These are phyloP conservation scores for Willisornis vidua DNA, from an alignment of 2,113 vertebrate species.

Conservation along the genomic window DNA sequence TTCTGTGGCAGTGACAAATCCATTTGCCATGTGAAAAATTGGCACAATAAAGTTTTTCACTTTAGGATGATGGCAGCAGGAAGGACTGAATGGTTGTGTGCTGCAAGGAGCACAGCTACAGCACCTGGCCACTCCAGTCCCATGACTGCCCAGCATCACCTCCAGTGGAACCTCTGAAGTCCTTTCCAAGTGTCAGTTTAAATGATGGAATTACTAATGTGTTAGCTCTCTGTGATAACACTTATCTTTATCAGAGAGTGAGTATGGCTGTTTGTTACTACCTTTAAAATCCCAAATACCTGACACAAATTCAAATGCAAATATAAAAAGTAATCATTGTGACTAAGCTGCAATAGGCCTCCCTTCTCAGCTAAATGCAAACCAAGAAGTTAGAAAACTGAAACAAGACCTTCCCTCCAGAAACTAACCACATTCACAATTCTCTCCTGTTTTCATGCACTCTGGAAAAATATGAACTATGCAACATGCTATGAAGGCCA, in stretches of 20 bases:
- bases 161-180: neutral
- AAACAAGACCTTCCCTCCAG: neutral
- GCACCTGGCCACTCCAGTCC: neutral
- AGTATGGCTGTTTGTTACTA: neutral
- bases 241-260: neutral
- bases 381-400: neutral
- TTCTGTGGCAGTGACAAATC: neutral
- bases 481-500: conserved; percentile 28
- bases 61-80: neutral
- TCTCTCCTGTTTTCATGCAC: neutral
- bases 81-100: neutral
- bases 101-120: neutral
- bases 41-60: neutral
- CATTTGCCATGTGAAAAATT: neutral
- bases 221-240: neutral
- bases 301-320: neutral
- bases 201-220: neutral
- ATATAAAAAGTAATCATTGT: neutral
- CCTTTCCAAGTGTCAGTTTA: neutral
- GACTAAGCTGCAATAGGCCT: neutral
- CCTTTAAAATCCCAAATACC: neutral
- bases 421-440: conserved; percentile 15
- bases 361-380: neutral
- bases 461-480: conserved; percentile 38
- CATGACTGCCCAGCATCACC: neutral